Conservation (phyloP, 1,140 invertebrate species). For the Teleopsis dalmanni region DNA sequence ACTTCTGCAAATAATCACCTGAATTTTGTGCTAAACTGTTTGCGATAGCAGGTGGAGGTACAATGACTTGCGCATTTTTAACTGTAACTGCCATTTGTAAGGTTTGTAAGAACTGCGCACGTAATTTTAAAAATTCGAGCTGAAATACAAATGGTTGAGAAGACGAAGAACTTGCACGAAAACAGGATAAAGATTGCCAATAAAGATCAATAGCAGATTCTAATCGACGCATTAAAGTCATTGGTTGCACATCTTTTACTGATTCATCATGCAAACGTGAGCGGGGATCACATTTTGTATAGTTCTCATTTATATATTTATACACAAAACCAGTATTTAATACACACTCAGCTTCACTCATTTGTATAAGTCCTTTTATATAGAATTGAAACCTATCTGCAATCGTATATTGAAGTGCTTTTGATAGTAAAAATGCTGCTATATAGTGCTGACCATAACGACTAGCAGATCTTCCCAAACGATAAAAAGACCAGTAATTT, state of each 20-base stretch:
- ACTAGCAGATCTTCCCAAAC: slow-evolving; percentile 72
- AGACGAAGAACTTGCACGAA: slow-evolving; percentile 54
- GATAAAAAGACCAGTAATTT: slow-evolving; percentile 78
- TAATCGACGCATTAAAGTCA: slow-evolving; percentile 51
- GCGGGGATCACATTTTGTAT: slow-evolving; percentile 19
- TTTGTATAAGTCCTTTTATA: slow-evolving; percentile 68
- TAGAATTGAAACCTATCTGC: slow-evolving; percentile 89
- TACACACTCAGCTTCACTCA: slow-evolving; percentile 58
- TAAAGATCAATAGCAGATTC: slow-evolving; percentile 55
- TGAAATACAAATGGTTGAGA: slow-evolving; percentile 56
- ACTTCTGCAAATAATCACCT: slow-evolving; percentile 73
- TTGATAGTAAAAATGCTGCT: slow-evolving; percentile 59
- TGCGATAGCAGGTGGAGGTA: slow-evolving; percentile 87
- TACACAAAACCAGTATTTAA: slow-evolving; percentile 44
- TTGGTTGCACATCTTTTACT: slow-evolving; percentile 24
- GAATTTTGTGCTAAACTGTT: slow-evolving; percentile 68
- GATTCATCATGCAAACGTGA: background rate
- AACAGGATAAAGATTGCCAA: slow-evolving; percentile 58
- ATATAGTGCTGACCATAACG: slow-evolving; percentile 76
- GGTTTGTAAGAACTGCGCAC: slow-evolving; percentile 70
- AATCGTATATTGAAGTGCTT: slow-evolving; percentile 65
- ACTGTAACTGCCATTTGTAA: slow-evolving; percentile 67
- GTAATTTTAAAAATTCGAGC: slow-evolving; percentile 65
- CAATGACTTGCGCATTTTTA: slow-evolving; percentile 76
- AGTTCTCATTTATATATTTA: slow-evolving; percentile 29